A percentile compares a stretch with the other conserved stretches of the same genome.
Evolutionary conservation across 2,888 invertebrate species (phyloP).

Genomic region (Ectobius pallidus): DNA sequence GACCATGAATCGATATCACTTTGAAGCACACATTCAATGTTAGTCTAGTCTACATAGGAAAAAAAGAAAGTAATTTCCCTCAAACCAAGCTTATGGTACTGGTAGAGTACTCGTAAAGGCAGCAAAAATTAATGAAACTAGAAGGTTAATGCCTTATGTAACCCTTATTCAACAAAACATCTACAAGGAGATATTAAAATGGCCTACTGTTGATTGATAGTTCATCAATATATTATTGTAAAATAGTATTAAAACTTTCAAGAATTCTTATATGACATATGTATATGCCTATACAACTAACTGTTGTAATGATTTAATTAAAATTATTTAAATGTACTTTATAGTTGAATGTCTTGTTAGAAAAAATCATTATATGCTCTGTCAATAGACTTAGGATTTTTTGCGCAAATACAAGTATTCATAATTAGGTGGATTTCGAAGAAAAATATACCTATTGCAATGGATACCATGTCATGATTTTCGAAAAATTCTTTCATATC

Average conservation of each 20-base stretch:
- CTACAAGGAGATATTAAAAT: neutral
- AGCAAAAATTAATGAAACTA: neutral
- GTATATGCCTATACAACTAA: neutral
- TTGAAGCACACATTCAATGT: neutral
- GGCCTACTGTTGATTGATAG: neutral
- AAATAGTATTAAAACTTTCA: neutral
- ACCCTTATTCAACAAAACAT: neutral
- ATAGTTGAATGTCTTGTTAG: neutral
- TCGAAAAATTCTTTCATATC: no score
- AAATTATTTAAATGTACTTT: neutral
- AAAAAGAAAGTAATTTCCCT: neutral
- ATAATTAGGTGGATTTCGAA: no score
- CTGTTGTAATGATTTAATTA: neutral
- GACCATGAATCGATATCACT: neutral
- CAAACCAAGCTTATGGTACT: neutral
- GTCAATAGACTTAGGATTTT: neutral
- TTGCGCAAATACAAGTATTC: neutral
- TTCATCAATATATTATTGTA: neutral
- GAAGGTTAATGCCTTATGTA: neutral
- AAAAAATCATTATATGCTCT: neutral
- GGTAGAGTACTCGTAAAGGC: neutral
- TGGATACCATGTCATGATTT: no score
- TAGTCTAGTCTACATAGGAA: neutral
- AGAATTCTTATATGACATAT: neutral
- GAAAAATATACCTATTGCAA: no score